Conservation (phyloP, 2,797 vertebrate species). For the Liasis olivaceus region DNA sequence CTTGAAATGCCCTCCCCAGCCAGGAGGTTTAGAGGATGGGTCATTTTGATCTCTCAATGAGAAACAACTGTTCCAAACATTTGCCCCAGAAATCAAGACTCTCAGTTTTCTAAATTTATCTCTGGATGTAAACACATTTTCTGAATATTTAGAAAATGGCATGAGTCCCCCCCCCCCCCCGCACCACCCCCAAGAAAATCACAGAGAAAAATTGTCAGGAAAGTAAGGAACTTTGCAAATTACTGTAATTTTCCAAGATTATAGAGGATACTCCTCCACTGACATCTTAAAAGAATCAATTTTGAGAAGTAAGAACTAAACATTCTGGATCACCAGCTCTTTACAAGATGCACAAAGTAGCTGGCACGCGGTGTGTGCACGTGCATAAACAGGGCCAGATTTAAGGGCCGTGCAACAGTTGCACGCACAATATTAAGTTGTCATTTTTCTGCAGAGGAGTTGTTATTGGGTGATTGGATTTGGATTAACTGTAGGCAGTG, state of each 20-base stretch:
- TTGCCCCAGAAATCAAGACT: background rate
- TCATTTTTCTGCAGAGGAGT: background rate
- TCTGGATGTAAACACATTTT: background rate
- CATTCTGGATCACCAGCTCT: background rate
- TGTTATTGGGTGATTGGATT: background rate
- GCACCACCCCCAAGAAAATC: background rate
- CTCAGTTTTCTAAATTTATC: background rate
- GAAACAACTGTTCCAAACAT: background rate
- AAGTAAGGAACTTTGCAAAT: slow-evolving; percentile 23
- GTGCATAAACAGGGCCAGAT: background rate
- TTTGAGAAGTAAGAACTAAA: slow-evolving; percentile 17
- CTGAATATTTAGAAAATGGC: slow-evolving; percentile 1
- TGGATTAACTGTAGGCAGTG: background rate
- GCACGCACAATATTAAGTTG: slow-evolving; percentile 15
- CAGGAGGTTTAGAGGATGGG: background rate
- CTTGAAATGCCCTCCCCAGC: background rate
- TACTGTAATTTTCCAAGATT: slow-evolving; percentile 33
- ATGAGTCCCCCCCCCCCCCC: background rate
- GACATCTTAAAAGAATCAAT: slow-evolving; percentile 13
- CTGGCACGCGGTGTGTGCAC: background rate
- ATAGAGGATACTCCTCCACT: slow-evolving; percentile 7
- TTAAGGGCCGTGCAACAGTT: slow-evolving; percentile 9
- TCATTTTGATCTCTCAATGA: background rate
- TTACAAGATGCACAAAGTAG: background rate
- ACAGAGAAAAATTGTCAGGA: background rate